Evolutionary conservation across 2,797 vertebrate species (phyloP).

Genomic region (Nyctalus aviator): DNA sequence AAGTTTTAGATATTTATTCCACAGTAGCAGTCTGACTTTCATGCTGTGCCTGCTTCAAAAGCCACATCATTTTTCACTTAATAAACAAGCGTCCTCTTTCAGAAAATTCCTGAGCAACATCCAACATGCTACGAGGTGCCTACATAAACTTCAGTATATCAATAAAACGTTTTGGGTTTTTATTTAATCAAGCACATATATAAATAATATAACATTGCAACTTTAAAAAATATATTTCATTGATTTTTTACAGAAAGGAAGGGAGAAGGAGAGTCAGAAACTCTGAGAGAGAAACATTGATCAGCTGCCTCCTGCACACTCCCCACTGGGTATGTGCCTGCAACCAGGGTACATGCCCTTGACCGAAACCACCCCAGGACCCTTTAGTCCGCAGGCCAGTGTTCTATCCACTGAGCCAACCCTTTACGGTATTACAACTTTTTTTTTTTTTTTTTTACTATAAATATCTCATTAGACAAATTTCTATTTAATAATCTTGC

Average conservation of each 20-base stretch:
- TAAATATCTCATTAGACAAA: slow-evolving; percentile 24
- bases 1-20: not conserved
- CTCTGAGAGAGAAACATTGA: no score
- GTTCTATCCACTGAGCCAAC: no score
- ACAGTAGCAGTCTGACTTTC: slow-evolving; percentile 10
- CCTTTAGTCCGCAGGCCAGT: no score
- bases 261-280: no score
- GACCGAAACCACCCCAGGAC: no score
- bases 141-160: slow-evolving; percentile 54
- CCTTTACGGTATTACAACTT: no score
- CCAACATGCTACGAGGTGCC: not conserved
- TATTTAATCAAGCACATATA: not conserved
- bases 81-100: slow-evolving; percentile 58
- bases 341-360: no score
- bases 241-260: no score
- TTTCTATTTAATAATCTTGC: not conserved
- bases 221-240: not conserved
- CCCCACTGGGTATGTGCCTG: no score
- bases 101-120: slow-evolving; percentile 59
- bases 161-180: slow-evolving; percentile 41
- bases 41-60: slow-evolving; percentile 54
- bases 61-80: slow-evolving; percentile 54
- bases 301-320: no score
- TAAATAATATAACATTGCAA: not conserved
- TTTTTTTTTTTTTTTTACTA: not conserved